These are phyloP conservation scores for Myiozetetes cayanensis DNA, from an alignment of 2,113 vertebrate genomes.

Conservation along the genomic window DNA sequence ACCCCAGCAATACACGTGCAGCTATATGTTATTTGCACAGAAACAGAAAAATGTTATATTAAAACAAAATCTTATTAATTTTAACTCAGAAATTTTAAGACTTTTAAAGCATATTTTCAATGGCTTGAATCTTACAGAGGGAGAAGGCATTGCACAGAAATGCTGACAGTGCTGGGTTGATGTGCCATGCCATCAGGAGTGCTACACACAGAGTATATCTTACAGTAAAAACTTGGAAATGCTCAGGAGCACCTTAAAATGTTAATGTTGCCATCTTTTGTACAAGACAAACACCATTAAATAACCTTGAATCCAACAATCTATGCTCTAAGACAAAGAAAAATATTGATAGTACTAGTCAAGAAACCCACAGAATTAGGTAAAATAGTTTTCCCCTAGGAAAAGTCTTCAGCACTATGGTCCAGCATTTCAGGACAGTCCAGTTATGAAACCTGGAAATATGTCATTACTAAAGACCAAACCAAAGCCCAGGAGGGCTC, in stretches of 20 bases:
- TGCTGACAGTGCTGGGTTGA: neutral
- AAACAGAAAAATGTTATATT: neutral
- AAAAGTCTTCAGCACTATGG: too few relatives aligned
- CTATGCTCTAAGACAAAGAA: neutral
- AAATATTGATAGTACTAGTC: neutral
- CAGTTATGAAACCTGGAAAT: neutral
- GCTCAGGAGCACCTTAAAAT: neutral
- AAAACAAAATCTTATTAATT: neutral
- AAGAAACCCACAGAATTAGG: neutral
- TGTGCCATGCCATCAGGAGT: neutral
- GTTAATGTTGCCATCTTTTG: neutral
- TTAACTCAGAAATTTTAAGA: neutral
- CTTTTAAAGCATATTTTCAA: neutral
- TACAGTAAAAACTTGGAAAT: neutral
- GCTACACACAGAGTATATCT: neutral
- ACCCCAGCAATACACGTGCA: neutral
- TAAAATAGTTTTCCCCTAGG: neutral
- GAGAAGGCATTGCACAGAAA: neutral
- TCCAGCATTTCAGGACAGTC: neutral
- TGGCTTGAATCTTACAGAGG: neutral
- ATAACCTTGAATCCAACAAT: neutral
- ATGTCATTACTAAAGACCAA: neutral
- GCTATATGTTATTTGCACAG: neutral
- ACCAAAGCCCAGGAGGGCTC: neutral
- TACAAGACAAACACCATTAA: neutral